Evolutionary conservation across 2,797 vertebrate genomes (phyloP).

Genomic region (Gallirallus australis): DNA sequence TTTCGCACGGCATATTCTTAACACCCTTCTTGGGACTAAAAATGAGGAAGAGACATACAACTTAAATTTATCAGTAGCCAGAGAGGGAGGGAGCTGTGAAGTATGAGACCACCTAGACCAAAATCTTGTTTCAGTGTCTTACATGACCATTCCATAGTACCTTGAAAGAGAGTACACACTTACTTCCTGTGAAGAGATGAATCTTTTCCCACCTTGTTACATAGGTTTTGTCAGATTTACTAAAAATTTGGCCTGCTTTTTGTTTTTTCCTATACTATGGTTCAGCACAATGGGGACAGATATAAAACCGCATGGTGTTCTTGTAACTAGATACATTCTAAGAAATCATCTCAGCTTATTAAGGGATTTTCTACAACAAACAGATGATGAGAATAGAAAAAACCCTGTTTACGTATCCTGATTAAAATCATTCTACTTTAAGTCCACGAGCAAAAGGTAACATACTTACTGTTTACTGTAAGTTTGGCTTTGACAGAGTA

Average conservation of each 20-base stretch:
- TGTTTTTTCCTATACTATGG: not conserved
- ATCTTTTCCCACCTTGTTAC: not conserved
- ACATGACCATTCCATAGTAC: not conserved
- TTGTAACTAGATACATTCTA: not conserved
- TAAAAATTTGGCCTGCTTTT: not conserved
- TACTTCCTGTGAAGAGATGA: not conserved
- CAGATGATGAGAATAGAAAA: not conserved
- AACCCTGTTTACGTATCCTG: not conserved
- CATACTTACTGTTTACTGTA: constrained; percentile 93
- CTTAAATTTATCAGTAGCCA: not conserved
- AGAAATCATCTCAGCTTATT: not conserved
- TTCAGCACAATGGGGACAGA: not conserved
- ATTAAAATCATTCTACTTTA: not conserved
- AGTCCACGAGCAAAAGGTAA: not conserved
- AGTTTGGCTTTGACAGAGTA: constrained; percentile 97
- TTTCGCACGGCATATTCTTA: not conserved
- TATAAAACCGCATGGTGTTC: not conserved
- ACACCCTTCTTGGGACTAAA: not conserved
- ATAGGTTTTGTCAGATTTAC: not conserved
- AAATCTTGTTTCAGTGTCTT: not conserved
- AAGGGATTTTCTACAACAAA: not conserved
- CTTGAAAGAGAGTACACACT: not conserved
- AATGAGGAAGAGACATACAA: not conserved
- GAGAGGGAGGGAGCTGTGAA: not conserved
- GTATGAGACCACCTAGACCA: not conserved